These are phyloP conservation scores for Amphipyra berbera DNA, from an alignment of 2,888 invertebrate genomes.

Conservation along the genomic window DNA sequence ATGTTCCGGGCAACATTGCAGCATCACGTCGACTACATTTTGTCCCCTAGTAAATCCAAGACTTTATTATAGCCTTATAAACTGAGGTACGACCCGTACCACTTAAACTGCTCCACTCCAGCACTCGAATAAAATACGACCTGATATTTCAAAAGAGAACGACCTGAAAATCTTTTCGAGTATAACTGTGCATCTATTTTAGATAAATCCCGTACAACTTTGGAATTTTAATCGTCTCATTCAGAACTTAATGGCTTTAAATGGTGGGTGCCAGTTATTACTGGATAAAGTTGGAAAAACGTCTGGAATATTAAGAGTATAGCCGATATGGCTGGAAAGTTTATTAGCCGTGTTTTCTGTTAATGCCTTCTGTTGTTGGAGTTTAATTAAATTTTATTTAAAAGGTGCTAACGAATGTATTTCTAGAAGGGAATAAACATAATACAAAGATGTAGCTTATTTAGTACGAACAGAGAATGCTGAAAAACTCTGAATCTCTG, in stretches of 20 bases:
- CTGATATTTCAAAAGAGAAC: slow-evolving; percentile 13
- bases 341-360: slow-evolving; percentile 20
- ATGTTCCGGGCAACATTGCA: too few relatives aligned
- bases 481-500: too few relatives aligned
- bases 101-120: neutral
- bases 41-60: too few relatives aligned
- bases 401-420: too few relatives aligned
- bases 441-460: too few relatives aligned
- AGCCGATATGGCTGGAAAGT: slow-evolving; percentile 22
- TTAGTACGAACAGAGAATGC: too few relatives aligned
- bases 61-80: too few relatives aligned
- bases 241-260: slow-evolving; percentile 55
- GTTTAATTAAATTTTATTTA: too few relatives aligned
- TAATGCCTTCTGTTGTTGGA: slow-evolving; percentile 7
- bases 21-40: too few relatives aligned
- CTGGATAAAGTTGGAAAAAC: slow-evolving; percentile 47
- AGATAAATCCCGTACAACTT: slow-evolving; percentile 50
- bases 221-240: slow-evolving; percentile 57
- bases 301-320: slow-evolving; percentile 50
- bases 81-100: too few relatives aligned
- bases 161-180: slow-evolving; percentile 21
- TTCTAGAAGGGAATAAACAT: too few relatives aligned
- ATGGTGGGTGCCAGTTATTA: slow-evolving; percentile 39
- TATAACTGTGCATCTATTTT: slow-evolving; percentile 36
- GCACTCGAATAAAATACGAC: slow-evolving; percentile 19